A percentile compares a stretch with the other conserved stretches of the same genome.
Evolutionary conservation across 1,140 invertebrate species (phyloP).

Genomic region (Eueides isabella): DNA sequence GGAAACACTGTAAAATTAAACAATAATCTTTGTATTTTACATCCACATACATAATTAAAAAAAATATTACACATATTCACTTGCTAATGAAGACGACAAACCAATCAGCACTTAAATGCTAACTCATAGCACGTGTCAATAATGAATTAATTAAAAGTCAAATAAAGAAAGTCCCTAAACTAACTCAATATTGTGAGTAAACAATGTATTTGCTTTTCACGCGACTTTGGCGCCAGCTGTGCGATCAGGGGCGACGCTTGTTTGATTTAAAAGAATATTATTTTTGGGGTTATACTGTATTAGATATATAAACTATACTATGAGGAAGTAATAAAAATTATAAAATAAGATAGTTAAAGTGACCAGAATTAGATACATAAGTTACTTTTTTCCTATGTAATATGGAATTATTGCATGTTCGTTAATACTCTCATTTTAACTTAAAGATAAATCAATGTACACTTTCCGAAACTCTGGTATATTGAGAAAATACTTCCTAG

Average conservation of each 20-base stretch:
- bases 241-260: conserved; percentile 38
- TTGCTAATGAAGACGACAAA: not conserved
- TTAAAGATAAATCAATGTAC: no score
- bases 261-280: conserved; percentile 17
- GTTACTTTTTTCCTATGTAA: no score
- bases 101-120: not conserved
- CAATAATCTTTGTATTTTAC: not conserved
- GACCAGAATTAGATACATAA: no score
- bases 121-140: conserved; percentile 19
- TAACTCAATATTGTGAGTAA: conserved; percentile 62
- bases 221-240: conserved; percentile 60
- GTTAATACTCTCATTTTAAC: no score
- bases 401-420: no score
- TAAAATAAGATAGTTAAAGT: not conserved
- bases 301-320: not conserved
- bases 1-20: no score
- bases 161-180: conserved; percentile 46
- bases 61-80: not conserved
- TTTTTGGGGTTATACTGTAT: not conserved
- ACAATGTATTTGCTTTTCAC: conserved; percentile 54
- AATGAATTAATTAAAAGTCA: conserved; percentile 39
- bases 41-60: not conserved
- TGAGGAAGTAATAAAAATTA: not conserved
- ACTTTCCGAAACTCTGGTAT: no score
- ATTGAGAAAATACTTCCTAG: no score